Evolutionary conservation across 2,888 invertebrate species (phyloP).

Genomic region (Drosophila setosimentum): DNA sequence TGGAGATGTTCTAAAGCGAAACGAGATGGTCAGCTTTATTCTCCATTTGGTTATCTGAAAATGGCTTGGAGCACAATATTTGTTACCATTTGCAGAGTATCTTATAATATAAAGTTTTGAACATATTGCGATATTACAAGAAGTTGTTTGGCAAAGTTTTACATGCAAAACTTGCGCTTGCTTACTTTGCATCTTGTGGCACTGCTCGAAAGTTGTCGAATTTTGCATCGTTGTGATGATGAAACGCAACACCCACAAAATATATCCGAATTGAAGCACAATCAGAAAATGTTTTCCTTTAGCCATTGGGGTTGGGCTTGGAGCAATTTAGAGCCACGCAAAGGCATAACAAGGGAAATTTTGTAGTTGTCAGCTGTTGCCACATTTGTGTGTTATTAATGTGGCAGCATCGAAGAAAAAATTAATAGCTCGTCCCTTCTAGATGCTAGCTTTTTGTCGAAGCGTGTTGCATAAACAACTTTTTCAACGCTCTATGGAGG

Average conservation of each 20-base stretch:
- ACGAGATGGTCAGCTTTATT: not conserved
- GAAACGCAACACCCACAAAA: conserved; percentile 5
- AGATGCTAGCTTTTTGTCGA: conserved; percentile 6
- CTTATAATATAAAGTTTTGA: conserved; percentile 6
- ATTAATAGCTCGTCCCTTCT: conserved; percentile 41
- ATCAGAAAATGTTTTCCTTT: conserved; percentile 17
- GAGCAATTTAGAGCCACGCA: conserved; percentile 22
- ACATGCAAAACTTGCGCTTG: conserved; percentile 19
- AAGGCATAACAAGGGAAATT: conserved; percentile 41
- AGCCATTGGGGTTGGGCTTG: conserved; percentile 15
- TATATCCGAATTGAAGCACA: conserved; percentile 10
- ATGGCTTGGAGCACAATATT: not conserved
- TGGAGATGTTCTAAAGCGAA: not conserved
- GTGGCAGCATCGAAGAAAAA: conserved; percentile 40
- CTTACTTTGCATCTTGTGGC: conserved; percentile 22
- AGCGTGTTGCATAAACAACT: conserved; percentile 28
- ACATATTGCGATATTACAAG: conserved; percentile 7
- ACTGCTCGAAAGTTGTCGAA: conserved; percentile 13
- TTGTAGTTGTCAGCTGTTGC: conserved; percentile 73
- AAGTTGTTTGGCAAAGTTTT: conserved; percentile 19
- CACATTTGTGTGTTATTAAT: conserved; percentile 62
- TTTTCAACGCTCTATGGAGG: not conserved
- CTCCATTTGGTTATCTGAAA: too few relatives aligned
- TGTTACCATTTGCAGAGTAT: not conserved
- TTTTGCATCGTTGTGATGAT: not conserved